Evolutionary conservation across 1,140 invertebrate species (phyloP).

Genomic region (Camponotus floridanus): DNA sequence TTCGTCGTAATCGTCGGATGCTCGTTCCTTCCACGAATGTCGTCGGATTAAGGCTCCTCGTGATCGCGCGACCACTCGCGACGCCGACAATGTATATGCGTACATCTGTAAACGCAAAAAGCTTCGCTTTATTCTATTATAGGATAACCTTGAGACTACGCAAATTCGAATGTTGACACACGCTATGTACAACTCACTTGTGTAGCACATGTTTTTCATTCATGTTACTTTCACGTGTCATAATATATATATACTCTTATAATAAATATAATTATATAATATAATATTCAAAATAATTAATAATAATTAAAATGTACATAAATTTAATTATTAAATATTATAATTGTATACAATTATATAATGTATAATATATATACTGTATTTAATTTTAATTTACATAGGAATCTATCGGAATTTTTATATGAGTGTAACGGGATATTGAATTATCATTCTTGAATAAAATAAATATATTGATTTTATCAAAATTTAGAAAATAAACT

Average conservation of each 20-base stretch:
- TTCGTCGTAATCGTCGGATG: slow-evolving; percentile 62
- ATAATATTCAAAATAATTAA: too few relatives aligned
- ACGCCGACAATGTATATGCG: background rate
- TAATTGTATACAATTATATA: too few relatives aligned
- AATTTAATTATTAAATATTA: too few relatives aligned
- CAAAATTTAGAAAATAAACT: background rate
- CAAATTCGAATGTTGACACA: too few relatives aligned
- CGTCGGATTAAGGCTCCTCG: slow-evolving; percentile 59
- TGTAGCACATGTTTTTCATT: too few relatives aligned
- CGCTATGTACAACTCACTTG: too few relatives aligned
- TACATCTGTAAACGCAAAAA: slow-evolving; percentile 25
- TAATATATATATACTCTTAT: too few relatives aligned
- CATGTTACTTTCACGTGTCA: too few relatives aligned
- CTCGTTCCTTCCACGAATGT: slow-evolving; percentile 65
- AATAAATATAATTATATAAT: too few relatives aligned
- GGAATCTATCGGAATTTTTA: background rate
- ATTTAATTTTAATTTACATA: background rate
- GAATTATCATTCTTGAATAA: background rate
- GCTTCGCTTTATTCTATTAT: slow-evolving; percentile 20
- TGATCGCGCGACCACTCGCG: slow-evolving; percentile 26
- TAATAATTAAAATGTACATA: too few relatives aligned
- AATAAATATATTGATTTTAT: background rate
- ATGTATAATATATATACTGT: too few relatives aligned
- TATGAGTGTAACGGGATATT: background rate
- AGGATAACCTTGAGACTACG: background rate